A percentile compares a stretch with the other conserved stretches of the same genome.
These are phyloP conservation scores for Chitala chitala DNA, from an alignment of 2,113 vertebrate species.

Conservation along the genomic window DNA sequence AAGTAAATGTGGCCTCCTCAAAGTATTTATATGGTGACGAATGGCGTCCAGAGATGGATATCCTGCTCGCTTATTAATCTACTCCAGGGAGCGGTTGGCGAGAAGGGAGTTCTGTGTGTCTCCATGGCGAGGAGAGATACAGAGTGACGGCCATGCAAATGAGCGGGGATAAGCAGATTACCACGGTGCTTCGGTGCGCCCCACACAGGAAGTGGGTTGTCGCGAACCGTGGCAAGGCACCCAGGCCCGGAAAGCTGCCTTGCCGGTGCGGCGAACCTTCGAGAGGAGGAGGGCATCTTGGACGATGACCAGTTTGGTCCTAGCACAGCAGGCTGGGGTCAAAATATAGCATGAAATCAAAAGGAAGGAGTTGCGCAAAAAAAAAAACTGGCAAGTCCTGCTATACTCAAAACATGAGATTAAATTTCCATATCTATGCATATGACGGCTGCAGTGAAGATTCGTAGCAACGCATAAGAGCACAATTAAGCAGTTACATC, in stretches of 20 bases:
- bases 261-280: neutral
- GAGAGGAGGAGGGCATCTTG: neutral
- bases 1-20: neutral
- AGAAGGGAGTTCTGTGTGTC: neutral
- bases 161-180: slow-evolving; percentile 10
- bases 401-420: too few species aligned
- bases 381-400: too few species aligned
- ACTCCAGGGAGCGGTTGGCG: neutral
- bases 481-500: too few species aligned
- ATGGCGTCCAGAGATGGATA: neutral
- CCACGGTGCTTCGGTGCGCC: neutral
- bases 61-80: neutral
- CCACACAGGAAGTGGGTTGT: neutral
- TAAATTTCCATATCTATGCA: too few species aligned
- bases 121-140: neutral
- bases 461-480: too few species aligned
- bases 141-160: neutral
- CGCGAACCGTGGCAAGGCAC: neutral
- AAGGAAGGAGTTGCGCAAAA: too few species aligned
- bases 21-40: too few species aligned
- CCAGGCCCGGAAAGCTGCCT: neutral
- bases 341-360: too few species aligned
- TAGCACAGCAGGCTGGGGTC: too few species aligned
- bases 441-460: too few species aligned
- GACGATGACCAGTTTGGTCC: too few species aligned